Evolutionary conservation across 2,113 vertebrate genomes (phyloP).

Genomic region (Epinephelus cyanopodus): DNA sequence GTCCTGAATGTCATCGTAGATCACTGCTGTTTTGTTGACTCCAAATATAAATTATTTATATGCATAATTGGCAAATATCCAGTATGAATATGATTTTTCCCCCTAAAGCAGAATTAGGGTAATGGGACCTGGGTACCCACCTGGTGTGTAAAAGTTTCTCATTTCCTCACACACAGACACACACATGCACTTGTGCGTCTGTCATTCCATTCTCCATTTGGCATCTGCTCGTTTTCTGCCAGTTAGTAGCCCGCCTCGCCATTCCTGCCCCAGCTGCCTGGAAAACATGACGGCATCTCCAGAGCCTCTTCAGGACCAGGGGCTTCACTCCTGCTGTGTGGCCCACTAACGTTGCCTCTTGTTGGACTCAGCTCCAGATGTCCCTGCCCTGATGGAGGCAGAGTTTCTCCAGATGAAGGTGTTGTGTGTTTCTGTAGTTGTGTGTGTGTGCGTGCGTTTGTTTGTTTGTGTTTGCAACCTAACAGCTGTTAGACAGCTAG

Average conservation of each 20-base stretch:
- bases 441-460: not conserved
- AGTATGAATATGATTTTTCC: not conserved
- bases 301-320: conserved; percentile 40
- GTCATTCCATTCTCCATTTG: conserved; percentile 40
- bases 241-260: conserved; percentile 6
- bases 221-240: conserved; percentile 61
- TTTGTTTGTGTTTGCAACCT: conserved; percentile 27
- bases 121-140: conserved; percentile 25
- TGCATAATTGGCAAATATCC: not conserved
- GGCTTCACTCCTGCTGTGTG: conserved; percentile 54
- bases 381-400: conserved; percentile 25
- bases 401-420: conserved; percentile 33
- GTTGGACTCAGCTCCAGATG: conserved; percentile 65
- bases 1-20: not conserved
- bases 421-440: conserved; percentile 1
- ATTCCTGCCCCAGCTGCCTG: conserved; percentile 61
- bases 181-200: not conserved
- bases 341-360: conserved; percentile 46
- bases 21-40: not conserved
- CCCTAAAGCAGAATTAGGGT: not conserved
- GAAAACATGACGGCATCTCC: conserved; percentile 75
- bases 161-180: conserved; percentile 44
- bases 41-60: not conserved
- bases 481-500: conserved; percentile 60
- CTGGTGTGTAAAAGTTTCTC: conserved; percentile 40